These are phyloP conservation scores for Ptychodera flava DNA, from an alignment of 35 echinoderm and acorn worm species.

Conservation along the genomic window DNA sequence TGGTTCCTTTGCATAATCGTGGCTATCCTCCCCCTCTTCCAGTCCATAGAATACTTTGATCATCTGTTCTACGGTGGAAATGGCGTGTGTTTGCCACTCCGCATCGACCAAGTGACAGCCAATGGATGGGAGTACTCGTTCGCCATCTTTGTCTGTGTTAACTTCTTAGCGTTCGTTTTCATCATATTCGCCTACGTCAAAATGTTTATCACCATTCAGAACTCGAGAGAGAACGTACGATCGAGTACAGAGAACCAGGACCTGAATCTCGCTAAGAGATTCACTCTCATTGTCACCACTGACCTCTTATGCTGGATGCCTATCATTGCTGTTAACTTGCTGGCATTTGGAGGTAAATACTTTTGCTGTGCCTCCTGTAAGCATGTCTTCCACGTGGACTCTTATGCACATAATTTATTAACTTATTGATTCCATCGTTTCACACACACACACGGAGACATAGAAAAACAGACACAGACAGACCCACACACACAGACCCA, in stretches of 20 bases:
- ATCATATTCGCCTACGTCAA: conserved; percentile 37
- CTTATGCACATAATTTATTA: no score
- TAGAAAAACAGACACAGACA: no score
- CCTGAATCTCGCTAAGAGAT: conserved; percentile 39
- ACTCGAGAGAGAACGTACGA: conserved; percentile 15
- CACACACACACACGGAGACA: no score
- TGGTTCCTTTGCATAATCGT: conserved; percentile 31
- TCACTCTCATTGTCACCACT: conserved; percentile 48
- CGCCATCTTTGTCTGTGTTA: conserved; percentile 45
- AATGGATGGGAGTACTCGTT: conserved; percentile 48
- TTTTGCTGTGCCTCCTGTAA: not conserved
- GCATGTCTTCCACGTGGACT: no score
- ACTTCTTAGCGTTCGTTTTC: conserved; percentile 33
- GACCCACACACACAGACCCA: no score
- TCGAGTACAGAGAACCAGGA: conserved; percentile 10
- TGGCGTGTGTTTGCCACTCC: conserved; percentile 57
- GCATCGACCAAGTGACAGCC: conserved; percentile 14
- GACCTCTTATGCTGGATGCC: conserved; percentile 71
- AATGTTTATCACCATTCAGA: conserved; percentile 38
- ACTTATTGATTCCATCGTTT: no score
- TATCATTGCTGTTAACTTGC: conserved; percentile 11
- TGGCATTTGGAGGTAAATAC: not conserved
- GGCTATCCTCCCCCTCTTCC: conserved; percentile 22
- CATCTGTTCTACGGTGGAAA: conserved; percentile 34
- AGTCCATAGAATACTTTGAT: not conserved